A percentile compares a stretch with the other conserved stretches of the same genome.
phyloP scores from a whole-genome alignment of 2,888 invertebrate species.

The Cepaea hortensis region DNA sequence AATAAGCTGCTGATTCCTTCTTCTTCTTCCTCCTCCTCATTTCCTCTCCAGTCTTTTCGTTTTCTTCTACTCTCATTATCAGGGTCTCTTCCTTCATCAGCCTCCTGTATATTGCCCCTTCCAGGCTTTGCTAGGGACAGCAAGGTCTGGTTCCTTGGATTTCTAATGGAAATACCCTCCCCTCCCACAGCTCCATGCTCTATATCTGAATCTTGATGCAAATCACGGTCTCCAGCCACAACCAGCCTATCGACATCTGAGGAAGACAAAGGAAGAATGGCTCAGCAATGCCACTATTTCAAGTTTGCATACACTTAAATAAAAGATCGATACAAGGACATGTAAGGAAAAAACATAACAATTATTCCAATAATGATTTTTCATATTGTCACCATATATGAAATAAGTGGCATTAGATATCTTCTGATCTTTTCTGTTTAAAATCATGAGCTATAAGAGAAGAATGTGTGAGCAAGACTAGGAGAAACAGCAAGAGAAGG shows the following conservation, averaged over 20 bases:
- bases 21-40: neutral
- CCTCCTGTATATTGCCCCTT: neutral
- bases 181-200: slow-evolving; percentile 48
- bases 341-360: neutral
- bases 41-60: neutral
- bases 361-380: neutral
- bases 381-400: too few species aligned
- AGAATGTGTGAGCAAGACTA: too few species aligned
- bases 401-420: too few species aligned
- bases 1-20: neutral
- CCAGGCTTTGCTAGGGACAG: neutral
- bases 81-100: neutral
- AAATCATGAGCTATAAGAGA: too few species aligned
- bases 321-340: neutral
- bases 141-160: neutral
- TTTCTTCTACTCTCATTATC: slow-evolving; percentile 25
- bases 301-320: neutral
- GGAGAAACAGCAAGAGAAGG: too few species aligned
- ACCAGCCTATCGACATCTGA: neutral
- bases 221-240: neutral
- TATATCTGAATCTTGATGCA: slow-evolving; percentile 12
- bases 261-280: neutral
- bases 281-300: too few species aligned
- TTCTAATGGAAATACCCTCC: slow-evolving; percentile 31
- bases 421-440: too few species aligned